Evolutionary conservation across 2,888 invertebrate genomes (phyloP).

Genomic region (Lithophane leautieri): DNA sequence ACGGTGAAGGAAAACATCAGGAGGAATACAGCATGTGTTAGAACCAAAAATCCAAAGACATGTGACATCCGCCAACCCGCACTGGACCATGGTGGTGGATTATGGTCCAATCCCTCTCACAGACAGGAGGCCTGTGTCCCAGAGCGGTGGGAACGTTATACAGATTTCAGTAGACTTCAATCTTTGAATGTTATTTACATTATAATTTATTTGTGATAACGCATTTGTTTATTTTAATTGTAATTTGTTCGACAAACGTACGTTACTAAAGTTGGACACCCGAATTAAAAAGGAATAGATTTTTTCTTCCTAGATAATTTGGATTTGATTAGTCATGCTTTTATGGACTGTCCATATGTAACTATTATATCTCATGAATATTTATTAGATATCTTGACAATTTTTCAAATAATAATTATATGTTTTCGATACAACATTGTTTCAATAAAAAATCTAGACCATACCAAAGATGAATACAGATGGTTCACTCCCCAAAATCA

Average conservation of each 20-base stretch:
- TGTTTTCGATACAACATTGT: slow-evolving; percentile 2
- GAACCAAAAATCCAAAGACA: too few species aligned
- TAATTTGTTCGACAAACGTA: not conserved
- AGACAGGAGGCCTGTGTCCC: too few species aligned
- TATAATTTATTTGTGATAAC: not conserved
- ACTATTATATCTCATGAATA: slow-evolving; percentile 31
- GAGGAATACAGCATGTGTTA: too few species aligned
- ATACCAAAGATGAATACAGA: too few species aligned
- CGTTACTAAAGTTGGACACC: not conserved
- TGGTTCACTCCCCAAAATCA: too few species aligned
- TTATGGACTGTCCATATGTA: not conserved
- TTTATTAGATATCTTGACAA: slow-evolving; percentile 7
- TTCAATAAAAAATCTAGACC: slow-evolving; percentile 20
- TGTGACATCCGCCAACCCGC: too few species aligned
- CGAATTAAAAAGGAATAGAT: not conserved
- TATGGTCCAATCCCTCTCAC: too few species aligned
- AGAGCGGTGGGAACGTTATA: not conserved
- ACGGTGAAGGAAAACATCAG: too few species aligned
- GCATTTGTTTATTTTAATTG: not conserved
- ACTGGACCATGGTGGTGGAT: too few species aligned
- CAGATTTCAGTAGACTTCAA: not conserved
- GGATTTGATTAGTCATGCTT: slow-evolving; percentile 14
- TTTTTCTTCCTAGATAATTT: slow-evolving; percentile 10
- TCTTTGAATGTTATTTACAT: not conserved
- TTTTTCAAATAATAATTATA: not conserved